Base-by-base conservation (phyloP, 1,140 invertebrate genomes). In the Sitobion miscanthi region DNA sequence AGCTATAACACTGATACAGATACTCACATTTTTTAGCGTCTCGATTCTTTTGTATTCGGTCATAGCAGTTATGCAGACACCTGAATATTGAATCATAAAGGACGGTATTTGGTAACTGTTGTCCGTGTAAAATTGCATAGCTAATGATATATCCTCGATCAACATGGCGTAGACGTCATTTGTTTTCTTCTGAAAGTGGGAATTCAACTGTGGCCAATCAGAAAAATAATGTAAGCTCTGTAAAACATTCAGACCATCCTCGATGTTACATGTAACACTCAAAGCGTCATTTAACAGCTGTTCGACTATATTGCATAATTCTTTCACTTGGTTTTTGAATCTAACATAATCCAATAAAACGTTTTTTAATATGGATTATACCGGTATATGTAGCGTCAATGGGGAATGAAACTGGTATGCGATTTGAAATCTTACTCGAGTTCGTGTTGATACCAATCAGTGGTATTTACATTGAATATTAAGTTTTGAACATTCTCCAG, bases 401-500 rank as follows among this genome's bases (percentile, higher is more conserved):
- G 23, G 3, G 3, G 25, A 86, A n/a, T n/a, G 47, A 83, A 23
- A 83, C n/a, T 77, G 14, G 30, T 77, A 23, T 42, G 35, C 47
- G 6, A 20, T 85, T 3, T 85, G 5, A 54, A 20, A 30, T n/a
- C 89, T 90, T 30, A 93, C 91, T 52, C 25, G 45, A 86, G 49
- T 42, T 86, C 91, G 6, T 93, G 52, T 57, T 86, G 45, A 42
- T 38, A 85, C 91, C 91, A 93, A 42, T 93, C 91, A 17, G 91
- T 54, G 35, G 23, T 52, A 8, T 86, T 93, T n/a, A 93, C 82
- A 23, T 93, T 86, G 38, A 93, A 93, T 54, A 93, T 85, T 8
- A 93, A 38, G 49, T 93, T 86, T 54, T 86, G 69, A 25, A 85
- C 91, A 25, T 54, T 57, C 45, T 93, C 91, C 91, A 93, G 25